These are phyloP conservation scores for Brachyptera risi DNA, from an alignment of 2,888 invertebrate genomes.

Conservation along the genomic window DNA sequence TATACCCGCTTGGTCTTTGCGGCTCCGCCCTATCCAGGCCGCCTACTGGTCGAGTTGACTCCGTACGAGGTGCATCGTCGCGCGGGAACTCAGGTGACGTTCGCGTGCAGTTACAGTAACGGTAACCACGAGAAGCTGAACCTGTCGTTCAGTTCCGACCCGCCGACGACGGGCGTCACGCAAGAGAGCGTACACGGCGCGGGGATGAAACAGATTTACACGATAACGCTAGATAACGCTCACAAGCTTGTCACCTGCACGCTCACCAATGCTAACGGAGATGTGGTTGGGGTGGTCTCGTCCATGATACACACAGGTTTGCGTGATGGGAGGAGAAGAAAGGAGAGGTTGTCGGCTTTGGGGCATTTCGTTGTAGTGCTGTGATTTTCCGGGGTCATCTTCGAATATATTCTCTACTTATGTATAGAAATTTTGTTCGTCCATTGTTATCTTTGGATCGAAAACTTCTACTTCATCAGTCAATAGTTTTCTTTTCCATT, in stretches of 20 bases:
- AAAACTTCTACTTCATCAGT: too few relatives aligned
- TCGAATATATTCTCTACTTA: too few relatives aligned
- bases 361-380: background rate
- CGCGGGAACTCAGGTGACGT: conserved; percentile 44
- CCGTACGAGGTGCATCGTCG: conserved; percentile 46
- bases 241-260: conserved; percentile 44
- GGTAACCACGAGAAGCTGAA: conserved; percentile 39
- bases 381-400: background rate
- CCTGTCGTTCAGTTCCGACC: conserved; percentile 42
- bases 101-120: conserved; percentile 51
- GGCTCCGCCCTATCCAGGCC: conserved; percentile 39
- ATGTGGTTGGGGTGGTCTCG: conserved; percentile 41
- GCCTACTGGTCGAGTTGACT: conserved; percentile 48
- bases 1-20: too few relatives aligned
- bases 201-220: conserved; percentile 29
- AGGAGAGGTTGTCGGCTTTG: background rate
- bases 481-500: too few relatives aligned
- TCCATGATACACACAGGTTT: conserved; percentile 44
- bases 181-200: background rate
- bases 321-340: too few relatives aligned
- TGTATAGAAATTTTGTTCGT: too few relatives aligned
- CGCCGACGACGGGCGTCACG: background rate
- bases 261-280: conserved; percentile 40
- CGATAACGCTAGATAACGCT: conserved; percentile 33
- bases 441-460: too few relatives aligned